These are phyloP conservation scores for Oncorhynchus kisutch DNA, from an alignment of 2,113 vertebrate species.

Conservation along the genomic window DNA sequence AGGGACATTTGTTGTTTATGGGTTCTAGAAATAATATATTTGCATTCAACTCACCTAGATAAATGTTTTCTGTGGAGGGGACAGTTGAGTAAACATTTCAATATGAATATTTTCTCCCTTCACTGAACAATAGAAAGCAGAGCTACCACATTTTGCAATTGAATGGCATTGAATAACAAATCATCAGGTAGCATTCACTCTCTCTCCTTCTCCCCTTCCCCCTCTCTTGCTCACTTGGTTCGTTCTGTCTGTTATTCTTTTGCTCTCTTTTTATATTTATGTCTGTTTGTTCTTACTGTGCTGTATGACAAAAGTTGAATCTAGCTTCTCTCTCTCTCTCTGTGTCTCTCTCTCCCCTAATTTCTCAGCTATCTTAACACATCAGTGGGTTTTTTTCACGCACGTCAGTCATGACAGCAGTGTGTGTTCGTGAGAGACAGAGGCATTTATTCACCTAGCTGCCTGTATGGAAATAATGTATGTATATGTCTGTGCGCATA, in stretches of 20 bases:
- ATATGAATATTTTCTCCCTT: slow-evolving; percentile 46
- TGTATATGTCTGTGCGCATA: neutral
- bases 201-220: neutral
- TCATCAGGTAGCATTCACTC: slow-evolving; percentile 11
- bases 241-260: neutral
- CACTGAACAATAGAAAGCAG: slow-evolving; percentile 30
- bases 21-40: slow-evolving; percentile 2
- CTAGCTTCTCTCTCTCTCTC: neutral
- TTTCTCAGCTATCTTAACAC: neutral
- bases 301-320: neutral
- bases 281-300: neutral
- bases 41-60: slow-evolving; percentile 35
- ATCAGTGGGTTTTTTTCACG: neutral
- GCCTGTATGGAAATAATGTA: neutral
- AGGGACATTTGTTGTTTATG: slow-evolving; percentile 13
- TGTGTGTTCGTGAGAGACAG: slow-evolving; percentile 9
- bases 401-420: slow-evolving; percentile 23
- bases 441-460: too few relatives aligned
- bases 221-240: neutral
- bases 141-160: slow-evolving; percentile 33
- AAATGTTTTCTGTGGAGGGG: slow-evolving; percentile 37
- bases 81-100: slow-evolving; percentile 48
- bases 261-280: neutral
- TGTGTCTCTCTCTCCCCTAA: neutral
- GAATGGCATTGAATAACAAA: slow-evolving; percentile 46